Conservation (phyloP, 2,113 vertebrate species). For the Aspidoscelis tigris region DNA sequence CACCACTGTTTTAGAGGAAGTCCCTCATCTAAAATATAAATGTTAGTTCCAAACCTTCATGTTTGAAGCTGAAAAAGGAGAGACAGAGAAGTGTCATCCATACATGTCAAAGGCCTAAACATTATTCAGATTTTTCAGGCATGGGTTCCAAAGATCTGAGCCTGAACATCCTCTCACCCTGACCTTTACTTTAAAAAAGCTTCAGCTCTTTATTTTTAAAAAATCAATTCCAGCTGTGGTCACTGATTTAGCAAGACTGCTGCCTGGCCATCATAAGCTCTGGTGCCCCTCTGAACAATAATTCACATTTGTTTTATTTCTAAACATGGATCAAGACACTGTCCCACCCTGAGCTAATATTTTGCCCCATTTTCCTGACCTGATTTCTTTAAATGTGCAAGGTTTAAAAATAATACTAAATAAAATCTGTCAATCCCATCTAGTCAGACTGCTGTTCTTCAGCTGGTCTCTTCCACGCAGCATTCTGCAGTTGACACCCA, state of each 20-base stretch:
- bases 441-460: neutral
- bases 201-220: neutral
- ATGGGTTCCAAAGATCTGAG: neutral
- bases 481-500: rapidly evolving
- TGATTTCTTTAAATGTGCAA: neutral
- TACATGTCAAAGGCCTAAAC: neutral
- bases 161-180: neutral
- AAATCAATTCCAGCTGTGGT: neutral
- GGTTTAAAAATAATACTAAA: neutral
- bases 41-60: neutral
- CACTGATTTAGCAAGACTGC: neutral
- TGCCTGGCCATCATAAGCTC: neutral
- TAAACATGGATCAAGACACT: neutral
- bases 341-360: neutral
- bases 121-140: neutral
- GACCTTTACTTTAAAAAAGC: neutral
- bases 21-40: neutral
- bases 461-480: neutral
- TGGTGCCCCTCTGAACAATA: neutral
- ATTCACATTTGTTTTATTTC: neutral
- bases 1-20: neutral
- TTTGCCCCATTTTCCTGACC: neutral
- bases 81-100: neutral
- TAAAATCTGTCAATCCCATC: neutral
- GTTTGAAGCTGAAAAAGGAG: neutral